Evolutionary conservation across 2,888 invertebrate genomes (phyloP).

Genomic region (Ochropacha duplaris): DNA sequence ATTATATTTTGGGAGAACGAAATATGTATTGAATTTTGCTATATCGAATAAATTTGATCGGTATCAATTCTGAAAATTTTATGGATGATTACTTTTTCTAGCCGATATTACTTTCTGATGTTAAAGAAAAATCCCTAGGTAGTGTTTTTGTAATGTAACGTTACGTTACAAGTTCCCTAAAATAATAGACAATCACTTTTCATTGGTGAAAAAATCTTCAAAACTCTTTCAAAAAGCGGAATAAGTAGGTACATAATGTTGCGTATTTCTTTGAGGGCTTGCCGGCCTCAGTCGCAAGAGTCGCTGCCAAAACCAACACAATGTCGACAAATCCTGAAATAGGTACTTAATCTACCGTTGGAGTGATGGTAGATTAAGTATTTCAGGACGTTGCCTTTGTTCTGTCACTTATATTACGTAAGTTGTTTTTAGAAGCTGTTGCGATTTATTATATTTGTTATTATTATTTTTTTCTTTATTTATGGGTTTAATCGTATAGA

Average conservation of each 20-base stretch:
- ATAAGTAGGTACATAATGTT: not conserved
- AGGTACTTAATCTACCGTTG: too few relatives aligned
- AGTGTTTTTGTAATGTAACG: too few relatives aligned
- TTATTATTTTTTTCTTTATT: too few relatives aligned
- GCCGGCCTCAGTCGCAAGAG: slow-evolving; percentile 1
- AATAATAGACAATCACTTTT: too few relatives aligned
- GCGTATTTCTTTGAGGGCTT: slow-evolving; percentile 7
- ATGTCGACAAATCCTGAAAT: slow-evolving; percentile 4
- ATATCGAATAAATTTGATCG: not conserved
- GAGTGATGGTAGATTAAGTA: not conserved
- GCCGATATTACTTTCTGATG: not conserved
- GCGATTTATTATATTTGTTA: too few relatives aligned
- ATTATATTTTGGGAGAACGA: not conserved
- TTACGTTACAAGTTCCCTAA: too few relatives aligned
- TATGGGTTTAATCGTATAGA: too few relatives aligned
- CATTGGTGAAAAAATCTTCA: too few relatives aligned
- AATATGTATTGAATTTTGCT: not conserved
- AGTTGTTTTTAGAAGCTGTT: not conserved
- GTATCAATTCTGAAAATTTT: not conserved
- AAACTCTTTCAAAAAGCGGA: too few relatives aligned
- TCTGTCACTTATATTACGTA: slow-evolving; percentile 1
- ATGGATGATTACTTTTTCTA: not conserved
- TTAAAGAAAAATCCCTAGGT: not conserved
- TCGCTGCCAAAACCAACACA: slow-evolving; percentile 15
- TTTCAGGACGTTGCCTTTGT: slow-evolving; percentile 1